Evolutionary conservation across 2,797 vertebrate genomes (phyloP), one percentile per base, ranked within the genome.

Genomic region (Poeciliopsis presidionis): DNA sequence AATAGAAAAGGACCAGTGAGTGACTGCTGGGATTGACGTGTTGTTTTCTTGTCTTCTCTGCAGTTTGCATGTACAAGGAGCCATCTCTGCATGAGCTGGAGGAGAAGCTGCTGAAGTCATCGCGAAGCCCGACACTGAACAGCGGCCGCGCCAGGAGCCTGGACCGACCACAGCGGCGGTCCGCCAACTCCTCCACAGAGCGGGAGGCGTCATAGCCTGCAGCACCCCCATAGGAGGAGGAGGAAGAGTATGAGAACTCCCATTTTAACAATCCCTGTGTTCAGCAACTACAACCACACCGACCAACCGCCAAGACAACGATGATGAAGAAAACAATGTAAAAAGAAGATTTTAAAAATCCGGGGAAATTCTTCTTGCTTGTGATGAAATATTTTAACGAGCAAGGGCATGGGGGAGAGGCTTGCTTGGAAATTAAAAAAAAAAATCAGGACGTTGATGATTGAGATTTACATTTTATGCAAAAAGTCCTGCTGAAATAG

Each of bases 41-140:
- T 71, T 14, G 25, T 33, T 59, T n/a, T 11, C 51, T 36, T 20
- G 0, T 53, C 28, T n/a, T 8, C 3, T 14, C 91, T 85, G 5
- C 96, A 99, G 98, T 99, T 90, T 99, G 98, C 93, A 99, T 99
- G 98, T 99, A 99, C 91, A 98, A 98, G 96, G 98, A 99, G 95
- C 98, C 98, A 76, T 98, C 98, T 46, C 95, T 99, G 94, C 98
- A 99, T 91, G 97, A 99, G 93, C 96, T 99, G 22, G 98, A 98
- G 94, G 98, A 99, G 93, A 98, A 98, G 92, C 96, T 97, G 73
- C 96, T 96, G 91, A 98, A 98, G 95, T 96, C 96, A 87, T 99
- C 97, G 75, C 96, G 97, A 92, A 98, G 97, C 91, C 97, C 97
- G 59, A 98, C 97, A 76, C 96, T 99, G 96, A 98, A 98, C 75